Base-by-base conservation (phyloP, 2,113 vertebrate species). In the Malurus melanocephalus region DNA sequence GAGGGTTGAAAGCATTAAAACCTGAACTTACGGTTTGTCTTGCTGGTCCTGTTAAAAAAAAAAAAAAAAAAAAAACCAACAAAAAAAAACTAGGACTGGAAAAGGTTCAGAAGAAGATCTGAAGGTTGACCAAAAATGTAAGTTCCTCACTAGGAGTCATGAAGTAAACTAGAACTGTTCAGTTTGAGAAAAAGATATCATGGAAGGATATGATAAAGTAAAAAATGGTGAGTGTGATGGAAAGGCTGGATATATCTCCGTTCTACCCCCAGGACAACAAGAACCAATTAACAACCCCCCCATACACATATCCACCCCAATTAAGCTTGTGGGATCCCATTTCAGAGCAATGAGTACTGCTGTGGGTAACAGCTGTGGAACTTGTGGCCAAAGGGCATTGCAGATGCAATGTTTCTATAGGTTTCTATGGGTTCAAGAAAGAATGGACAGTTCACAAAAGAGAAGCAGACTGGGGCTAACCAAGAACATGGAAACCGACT, bases 1-100 rank as follows among this genome's bases (percentile, higher is more conserved):
- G 52, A 86, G 10, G 19, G 22, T 48, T 13, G 21, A 45, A 78
- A 52, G 13, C 77, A 88, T 71, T 77, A 43, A 80, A 90, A 60
- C 59, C 11, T 9, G 7, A 6, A 19, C 5, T 76, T 80, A 43
- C 0, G 1, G n/a, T n/a, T n/a, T n/a, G n/a, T n/a, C n/a, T n/a
- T n/a, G n/a, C n/a, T n/a, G n/a, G n/a, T n/a, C n/a, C n/a, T n/a
- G n/a, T n/a, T n/a, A n/a, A n/a, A n/a, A n/a, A n/a, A n/a, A n/a
- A n/a, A n/a, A n/a, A n/a, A n/a, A n/a, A n/a, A n/a, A n/a, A n/a
- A n/a, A n/a, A n/a, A n/a, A n/a, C n/a, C n/a, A n/a, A n/a, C n/a
- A n/a, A n/a, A n/a, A n/a, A n/a, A n/a, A n/a, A n/a, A n/a, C n/a
- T n/a, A n/a, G n/a, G n/a, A n/a, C n/a, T n/a, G n/a, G n/a, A n/a